phyloP scores from a whole-genome alignment of 2,113 vertebrate genomes.

The Oryzias curvinotus region DNA sequence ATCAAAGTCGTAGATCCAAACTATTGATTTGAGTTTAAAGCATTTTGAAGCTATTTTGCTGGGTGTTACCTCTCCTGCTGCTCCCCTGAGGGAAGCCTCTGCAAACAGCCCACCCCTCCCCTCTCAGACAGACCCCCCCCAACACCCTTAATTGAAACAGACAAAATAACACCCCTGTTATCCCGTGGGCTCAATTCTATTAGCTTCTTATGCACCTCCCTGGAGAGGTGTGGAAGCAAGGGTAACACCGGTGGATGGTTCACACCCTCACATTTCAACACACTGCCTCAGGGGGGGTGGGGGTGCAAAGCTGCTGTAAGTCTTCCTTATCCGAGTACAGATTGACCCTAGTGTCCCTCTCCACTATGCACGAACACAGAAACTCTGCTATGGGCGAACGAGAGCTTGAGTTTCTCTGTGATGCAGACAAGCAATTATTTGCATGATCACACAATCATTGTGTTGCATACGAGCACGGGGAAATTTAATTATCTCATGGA shows the following conservation, averaged over 20 bases:
- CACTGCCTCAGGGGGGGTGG: slow-evolving; percentile 10
- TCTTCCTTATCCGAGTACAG: slow-evolving; percentile 31
- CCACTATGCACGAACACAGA: slow-evolving; percentile 40
- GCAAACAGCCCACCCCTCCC: slow-evolving; percentile 38
- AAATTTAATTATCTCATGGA: slow-evolving; percentile 74
- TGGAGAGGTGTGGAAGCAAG: slow-evolving; percentile 27
- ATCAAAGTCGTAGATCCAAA: slow-evolving; percentile 44
- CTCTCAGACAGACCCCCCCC: slow-evolving; percentile 33
- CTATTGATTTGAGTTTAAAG: slow-evolving; percentile 63
- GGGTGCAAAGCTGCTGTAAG: slow-evolving; percentile 11
- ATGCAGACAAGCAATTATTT: slow-evolving; percentile 73
- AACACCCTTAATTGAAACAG: slow-evolving; percentile 73
- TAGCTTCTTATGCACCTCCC: slow-evolving; percentile 58
- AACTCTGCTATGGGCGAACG: slow-evolving; percentile 35
- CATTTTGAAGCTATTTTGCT: slow-evolving; percentile 53
- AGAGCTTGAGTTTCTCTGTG: slow-evolving; percentile 31
- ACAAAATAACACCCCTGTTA: slow-evolving; percentile 70
- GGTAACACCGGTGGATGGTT: slow-evolving; percentile 24
- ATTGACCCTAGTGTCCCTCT: slow-evolving; percentile 26
- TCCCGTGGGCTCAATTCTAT: slow-evolving; percentile 69
- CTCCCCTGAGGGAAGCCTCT: slow-evolving; percentile 42
- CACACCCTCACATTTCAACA: slow-evolving; percentile 47
- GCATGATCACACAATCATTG: slow-evolving; percentile 77
- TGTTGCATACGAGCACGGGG: slow-evolving; percentile 70
- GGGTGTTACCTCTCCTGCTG: slow-evolving; percentile 42